These are phyloP conservation scores for Lepidurus packardi DNA, from an alignment of 1,140 invertebrate genomes.

Conservation along the genomic window DNA sequence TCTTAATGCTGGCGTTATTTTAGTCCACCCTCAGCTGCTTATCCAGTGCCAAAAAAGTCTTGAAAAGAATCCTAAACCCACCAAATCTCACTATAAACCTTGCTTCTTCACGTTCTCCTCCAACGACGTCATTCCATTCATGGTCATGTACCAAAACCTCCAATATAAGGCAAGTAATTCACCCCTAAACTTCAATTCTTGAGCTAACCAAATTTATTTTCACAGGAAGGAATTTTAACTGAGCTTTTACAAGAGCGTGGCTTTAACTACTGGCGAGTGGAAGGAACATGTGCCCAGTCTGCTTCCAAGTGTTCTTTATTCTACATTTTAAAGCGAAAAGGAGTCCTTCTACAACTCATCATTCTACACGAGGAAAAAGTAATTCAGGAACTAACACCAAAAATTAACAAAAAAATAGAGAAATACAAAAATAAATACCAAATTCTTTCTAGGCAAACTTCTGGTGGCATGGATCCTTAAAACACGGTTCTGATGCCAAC, in stretches of 20 bases:
- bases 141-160: neutral
- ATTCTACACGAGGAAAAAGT: neutral
- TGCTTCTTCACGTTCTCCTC: neutral
- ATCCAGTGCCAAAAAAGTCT: slow-evolving; percentile 5
- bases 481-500: neutral
- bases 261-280: neutral
- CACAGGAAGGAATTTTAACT: neutral
- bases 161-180: neutral
- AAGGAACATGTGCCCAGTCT: neutral
- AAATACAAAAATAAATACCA: neutral
- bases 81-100: neutral
- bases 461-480: neutral
- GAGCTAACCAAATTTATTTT: neutral
- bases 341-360: slow-evolving; percentile 11
- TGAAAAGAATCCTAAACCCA: neutral
- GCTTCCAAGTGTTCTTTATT: neutral
- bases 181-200: neutral
- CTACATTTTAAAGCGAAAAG: neutral
- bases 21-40: neutral
- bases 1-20: neutral
- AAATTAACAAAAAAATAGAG: neutral
- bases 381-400: neutral
- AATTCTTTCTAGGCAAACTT: neutral
- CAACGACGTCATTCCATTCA: neutral
- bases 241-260: neutral